These are phyloP conservation scores for Drosophila persimilis DNA, from an alignment of 1,140 invertebrate genomes.

Conservation along the genomic window DNA sequence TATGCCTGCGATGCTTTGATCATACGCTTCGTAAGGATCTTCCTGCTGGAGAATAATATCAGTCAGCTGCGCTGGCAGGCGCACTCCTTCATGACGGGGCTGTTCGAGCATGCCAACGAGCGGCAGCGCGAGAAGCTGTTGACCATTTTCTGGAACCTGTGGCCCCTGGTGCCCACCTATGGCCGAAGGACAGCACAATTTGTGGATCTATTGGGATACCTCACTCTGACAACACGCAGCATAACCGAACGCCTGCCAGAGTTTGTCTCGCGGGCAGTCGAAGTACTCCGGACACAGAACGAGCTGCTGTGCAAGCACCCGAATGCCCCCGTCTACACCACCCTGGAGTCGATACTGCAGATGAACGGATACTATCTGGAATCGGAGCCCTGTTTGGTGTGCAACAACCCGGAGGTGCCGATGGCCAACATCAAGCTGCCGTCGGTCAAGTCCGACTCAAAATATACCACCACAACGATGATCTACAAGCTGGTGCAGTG, in stretches of 20 bases:
- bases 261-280: slow-evolving; percentile 93
- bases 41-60: slow-evolving; percentile 96
- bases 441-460: slow-evolving; percentile 97
- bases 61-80: slow-evolving; percentile 97
- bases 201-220: slow-evolving; percentile 97
- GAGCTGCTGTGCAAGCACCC: slow-evolving; percentile 94
- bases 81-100: slow-evolving; percentile 92
- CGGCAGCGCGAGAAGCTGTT: slow-evolving; percentile 91
- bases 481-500: slow-evolving; percentile 97
- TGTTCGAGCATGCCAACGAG: slow-evolving; percentile 92
- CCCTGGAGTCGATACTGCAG: slow-evolving; percentile 95
- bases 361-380: slow-evolving; percentile 98
- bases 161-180: slow-evolving; percentile 95
- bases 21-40: slow-evolving; percentile 93
- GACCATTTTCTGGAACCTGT: slow-evolving; percentile 94
- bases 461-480: slow-evolving; percentile 98
- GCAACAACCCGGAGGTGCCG: slow-evolving; percentile 98
- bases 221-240: slow-evolving; percentile 90
- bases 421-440: slow-evolving; percentile 96
- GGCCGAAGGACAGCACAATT: slow-evolving; percentile 97
- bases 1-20: slow-evolving; percentile 88
- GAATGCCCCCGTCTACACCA: slow-evolving; percentile 96
- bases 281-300: slow-evolving; percentile 94
- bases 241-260: slow-evolving; percentile 85
- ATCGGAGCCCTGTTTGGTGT: slow-evolving; percentile 98